Evolutionary conservation across 2,797 vertebrate species (phyloP).

Genomic region (Typhlichthys eigenmanni): DNA sequence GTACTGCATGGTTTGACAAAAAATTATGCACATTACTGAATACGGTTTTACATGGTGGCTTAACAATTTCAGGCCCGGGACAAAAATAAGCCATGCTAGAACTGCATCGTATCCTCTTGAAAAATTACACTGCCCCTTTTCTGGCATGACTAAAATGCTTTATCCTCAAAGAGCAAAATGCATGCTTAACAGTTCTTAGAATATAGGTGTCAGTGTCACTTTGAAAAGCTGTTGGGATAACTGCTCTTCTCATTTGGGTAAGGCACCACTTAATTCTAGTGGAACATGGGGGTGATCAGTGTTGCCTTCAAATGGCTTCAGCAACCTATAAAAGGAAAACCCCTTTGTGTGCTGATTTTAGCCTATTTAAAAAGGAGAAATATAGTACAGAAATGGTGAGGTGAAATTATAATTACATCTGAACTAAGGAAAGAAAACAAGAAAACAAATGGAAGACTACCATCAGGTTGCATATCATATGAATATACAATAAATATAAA

Average conservation of each 20-base stretch:
- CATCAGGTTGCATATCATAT: slow-evolving; percentile 53
- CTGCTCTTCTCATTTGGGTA: slow-evolving; percentile 43
- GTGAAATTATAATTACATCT: slow-evolving; percentile 39
- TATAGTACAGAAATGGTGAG: slow-evolving; percentile 11
- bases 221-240: slow-evolving; percentile 9
- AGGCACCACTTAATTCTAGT: slow-evolving; percentile 64
- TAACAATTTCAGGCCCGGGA: background rate
- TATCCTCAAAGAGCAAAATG: slow-evolving; percentile 14
- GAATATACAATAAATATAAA: slow-evolving; percentile 82
- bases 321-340: slow-evolving; percentile 16
- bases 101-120: slow-evolving; percentile 3
- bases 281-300: slow-evolving; percentile 15
- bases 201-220: slow-evolving; percentile 26
- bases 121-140: slow-evolving; percentile 13
- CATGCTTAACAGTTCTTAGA: slow-evolving; percentile 4
- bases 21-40: slow-evolving; percentile 5
- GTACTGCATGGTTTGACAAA: slow-evolving; percentile 16
- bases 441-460: slow-evolving; percentile 32
- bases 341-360: slow-evolving; percentile 29
- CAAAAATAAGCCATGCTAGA: background rate
- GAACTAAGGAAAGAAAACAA: slow-evolving; percentile 17
- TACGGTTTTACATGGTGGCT: slow-evolving; percentile 11
- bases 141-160: background rate
- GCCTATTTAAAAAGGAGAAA: slow-evolving; percentile 23
- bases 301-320: slow-evolving; percentile 9